phyloP scores from a whole-genome alignment of 1,140 invertebrate genomes.

The Orchestia grillus region DNA sequence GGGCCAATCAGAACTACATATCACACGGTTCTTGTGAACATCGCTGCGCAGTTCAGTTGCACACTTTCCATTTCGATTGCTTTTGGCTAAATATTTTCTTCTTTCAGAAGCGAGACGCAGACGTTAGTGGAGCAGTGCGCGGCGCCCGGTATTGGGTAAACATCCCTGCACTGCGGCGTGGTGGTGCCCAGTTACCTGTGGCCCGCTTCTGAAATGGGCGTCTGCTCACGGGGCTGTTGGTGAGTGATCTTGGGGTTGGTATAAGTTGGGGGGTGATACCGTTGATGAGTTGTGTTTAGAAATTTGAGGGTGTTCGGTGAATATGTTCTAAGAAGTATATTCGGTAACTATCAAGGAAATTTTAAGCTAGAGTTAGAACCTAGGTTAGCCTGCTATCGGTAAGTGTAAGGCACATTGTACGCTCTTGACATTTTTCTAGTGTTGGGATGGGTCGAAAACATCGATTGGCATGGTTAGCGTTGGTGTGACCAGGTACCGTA shows the following conservation, averaged over 20 bases:
- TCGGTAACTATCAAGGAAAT: not conserved
- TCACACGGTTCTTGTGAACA: not conserved
- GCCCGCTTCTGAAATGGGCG: not conserved
- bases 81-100: not conserved
- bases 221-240: not conserved
- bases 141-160: not conserved
- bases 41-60: not conserved
- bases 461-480: too few relatives aligned
- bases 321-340: too few relatives aligned
- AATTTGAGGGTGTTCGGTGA: not conserved
- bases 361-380: not conserved
- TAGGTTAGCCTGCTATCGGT: too few relatives aligned
- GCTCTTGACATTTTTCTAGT: too few relatives aligned
- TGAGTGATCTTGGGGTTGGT: too few relatives aligned
- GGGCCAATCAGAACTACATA: not conserved
- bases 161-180: not conserved
- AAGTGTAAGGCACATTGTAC: too few relatives aligned
- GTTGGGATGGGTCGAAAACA: too few relatives aligned
- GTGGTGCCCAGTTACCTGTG: not conserved
- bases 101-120: not conserved
- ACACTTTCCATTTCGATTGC: not conserved
- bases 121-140: not conserved
- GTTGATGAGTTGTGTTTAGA: not conserved
- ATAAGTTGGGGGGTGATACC: too few relatives aligned
- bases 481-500: too few relatives aligned